Percentiles rank a stretch among this genome's conserved stretches.
Conservation (phyloP, 2,113 vertebrate species). For the Labeo rohita region DNA sequence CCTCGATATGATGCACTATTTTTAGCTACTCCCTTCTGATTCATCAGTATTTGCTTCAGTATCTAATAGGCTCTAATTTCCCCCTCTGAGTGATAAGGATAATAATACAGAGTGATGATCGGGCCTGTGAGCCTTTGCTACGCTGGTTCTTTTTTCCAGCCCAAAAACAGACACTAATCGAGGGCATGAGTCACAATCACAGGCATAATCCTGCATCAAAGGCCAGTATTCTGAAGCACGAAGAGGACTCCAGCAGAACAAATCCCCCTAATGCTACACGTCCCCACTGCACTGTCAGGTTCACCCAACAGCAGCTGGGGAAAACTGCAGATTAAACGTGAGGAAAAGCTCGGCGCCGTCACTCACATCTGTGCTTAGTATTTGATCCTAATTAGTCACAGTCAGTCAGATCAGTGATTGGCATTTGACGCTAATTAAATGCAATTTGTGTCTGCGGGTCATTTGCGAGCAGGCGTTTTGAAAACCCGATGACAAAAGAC, state of each 20-base stretch:
- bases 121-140: not conserved
- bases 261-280: conserved; percentile 54
- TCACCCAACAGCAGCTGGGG: conserved; percentile 16
- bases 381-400: conserved; percentile 37
- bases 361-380: conserved; percentile 7
- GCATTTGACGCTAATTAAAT: conserved; percentile 35
- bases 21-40: conserved; percentile 18
- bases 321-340: conserved; percentile 36
- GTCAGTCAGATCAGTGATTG: conserved; percentile 27
- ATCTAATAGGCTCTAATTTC: conserved; percentile 20
- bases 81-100: conserved; percentile 37
- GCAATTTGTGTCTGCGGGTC: not conserved
- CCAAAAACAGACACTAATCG: conserved; percentile 50
- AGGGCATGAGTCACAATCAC: conserved; percentile 58
- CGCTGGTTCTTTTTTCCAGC: conserved; percentile 35
- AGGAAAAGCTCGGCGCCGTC: not conserved
- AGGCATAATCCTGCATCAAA: conserved; percentile 60
- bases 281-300: conserved; percentile 27
- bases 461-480: not conserved
- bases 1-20: not conserved
- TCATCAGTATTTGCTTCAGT: conserved; percentile 38
- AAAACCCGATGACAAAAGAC: not conserved
- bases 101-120: conserved; percentile 20
- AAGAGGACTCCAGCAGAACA: conserved; percentile 55
- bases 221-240: conserved; percentile 41